Percentiles rank a stretch among this genome's conserved stretches.
phyloP scores from a whole-genome alignment of 1,140 invertebrate species.

The Drosophila biarmipes region DNA sequence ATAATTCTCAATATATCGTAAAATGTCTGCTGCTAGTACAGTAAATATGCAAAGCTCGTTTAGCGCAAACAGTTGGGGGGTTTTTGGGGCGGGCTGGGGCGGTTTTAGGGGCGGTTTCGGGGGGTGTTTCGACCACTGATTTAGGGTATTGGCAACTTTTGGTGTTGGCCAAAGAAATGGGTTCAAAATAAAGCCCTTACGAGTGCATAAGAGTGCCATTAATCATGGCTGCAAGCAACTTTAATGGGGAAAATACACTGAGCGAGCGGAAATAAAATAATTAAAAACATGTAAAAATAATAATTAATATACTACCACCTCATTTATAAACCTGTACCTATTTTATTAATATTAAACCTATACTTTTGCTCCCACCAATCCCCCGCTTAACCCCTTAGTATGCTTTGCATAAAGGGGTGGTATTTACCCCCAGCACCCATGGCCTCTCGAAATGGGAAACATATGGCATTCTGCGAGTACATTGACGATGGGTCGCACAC shows the following conservation, averaged over 20 bases:
- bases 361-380: background rate
- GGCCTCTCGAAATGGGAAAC: conserved; percentile 23
- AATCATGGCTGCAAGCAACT: conserved; percentile 10
- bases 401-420: background rate
- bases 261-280: background rate
- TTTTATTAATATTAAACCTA: background rate
- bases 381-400: background rate
- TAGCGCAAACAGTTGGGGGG: conserved; percentile 65
- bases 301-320: too few species aligned
- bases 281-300: background rate
- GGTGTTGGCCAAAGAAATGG: conserved; percentile 26
- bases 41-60: conserved; percentile 83
- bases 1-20: conserved; percentile 83
- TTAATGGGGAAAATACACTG: conserved; percentile 2
- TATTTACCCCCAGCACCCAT: background rate
- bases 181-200: conserved; percentile 16
- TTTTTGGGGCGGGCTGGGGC: background rate
- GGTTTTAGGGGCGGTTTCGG: background rate
- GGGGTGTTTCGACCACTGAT: conserved; percentile 43
- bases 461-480: conserved; percentile 62
- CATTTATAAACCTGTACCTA: background rate
- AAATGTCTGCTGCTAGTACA: conserved; percentile 79
- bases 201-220: conserved; percentile 14
- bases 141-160: conserved; percentile 37
- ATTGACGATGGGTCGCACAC: conserved; percentile 76